Evolutionary conservation across 2,888 invertebrate genomes (phyloP).

Genomic region (Thelaira solivaga): DNA sequence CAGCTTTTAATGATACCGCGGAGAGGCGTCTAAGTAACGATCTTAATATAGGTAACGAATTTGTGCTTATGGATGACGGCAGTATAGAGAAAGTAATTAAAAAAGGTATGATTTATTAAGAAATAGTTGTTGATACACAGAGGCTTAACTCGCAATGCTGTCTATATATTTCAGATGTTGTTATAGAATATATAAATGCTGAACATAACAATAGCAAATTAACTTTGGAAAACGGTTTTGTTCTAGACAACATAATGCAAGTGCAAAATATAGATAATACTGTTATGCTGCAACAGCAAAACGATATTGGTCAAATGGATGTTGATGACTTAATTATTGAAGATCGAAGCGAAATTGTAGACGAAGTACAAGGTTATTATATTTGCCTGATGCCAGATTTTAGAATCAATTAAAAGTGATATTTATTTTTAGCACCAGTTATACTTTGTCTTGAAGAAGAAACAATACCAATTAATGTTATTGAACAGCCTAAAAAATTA

Average conservation of each 20-base stretch:
- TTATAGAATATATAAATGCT: slow-evolving; percentile 72
- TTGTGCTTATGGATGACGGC: slow-evolving; percentile 71
- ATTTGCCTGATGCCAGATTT: no score
- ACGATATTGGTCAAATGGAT: slow-evolving; percentile 64
- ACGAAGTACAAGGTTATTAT: slow-evolving; percentile 45
- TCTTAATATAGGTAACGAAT: slow-evolving; percentile 70
- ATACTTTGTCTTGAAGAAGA: slow-evolving; percentile 39
- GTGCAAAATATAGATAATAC: slow-evolving; percentile 43
- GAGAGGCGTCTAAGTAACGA: slow-evolving; percentile 53
- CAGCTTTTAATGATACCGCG: slow-evolving; percentile 8
- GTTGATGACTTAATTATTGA: slow-evolving; percentile 69
- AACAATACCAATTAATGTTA: slow-evolving; percentile 38
- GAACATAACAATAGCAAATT: slow-evolving; percentile 34
- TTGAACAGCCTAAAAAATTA: slow-evolving; percentile 54
- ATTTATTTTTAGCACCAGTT: background rate
- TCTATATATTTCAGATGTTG: slow-evolving; percentile 65
- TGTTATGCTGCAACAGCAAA: slow-evolving; percentile 10
- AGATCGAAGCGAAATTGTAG: slow-evolving; percentile 50
- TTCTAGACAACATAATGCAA: slow-evolving; percentile 59
- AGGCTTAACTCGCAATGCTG: background rate
- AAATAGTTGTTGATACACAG: background rate
- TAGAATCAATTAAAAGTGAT: no score
- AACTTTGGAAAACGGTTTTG: slow-evolving; percentile 55
- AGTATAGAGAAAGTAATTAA: slow-evolving; percentile 69
- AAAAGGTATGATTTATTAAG: slow-evolving; percentile 56